Evolutionary conservation across 1,140 invertebrate species (phyloP), one percentile per base, ranked within the genome.

Genomic region (Spodoptera litura): DNA sequence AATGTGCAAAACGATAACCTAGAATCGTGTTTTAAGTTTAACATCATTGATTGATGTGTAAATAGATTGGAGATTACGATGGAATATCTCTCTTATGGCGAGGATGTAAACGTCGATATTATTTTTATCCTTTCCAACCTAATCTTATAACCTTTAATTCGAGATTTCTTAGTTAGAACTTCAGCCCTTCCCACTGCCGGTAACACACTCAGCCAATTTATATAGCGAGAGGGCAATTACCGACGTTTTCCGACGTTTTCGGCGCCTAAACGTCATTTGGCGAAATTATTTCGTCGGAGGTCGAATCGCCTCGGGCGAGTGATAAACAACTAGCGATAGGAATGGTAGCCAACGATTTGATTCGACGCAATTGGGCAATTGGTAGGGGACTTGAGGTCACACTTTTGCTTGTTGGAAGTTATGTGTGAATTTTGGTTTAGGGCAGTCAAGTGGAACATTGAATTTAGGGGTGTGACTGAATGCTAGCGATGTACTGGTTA

Each of bases 121-220:
- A 5, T 4, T 44, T 8, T 44, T 44, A 9, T 44, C 6, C 9
- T 44, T 44, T 10, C 4, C 38, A 6, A 8, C 38, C 38, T 44
- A 44, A 44, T 8, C 38, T 44, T 44, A 44, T 8, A 44, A 8
- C 38, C 11, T 52, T 31, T 31, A 74, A 80, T 56, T 78, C 78
- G 77, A 78, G 73, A 78, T 74, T 55, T 70, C 61, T 20, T 82
- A 86, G 86, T 90, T 87, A 51, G 58, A 44, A 25, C 64, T 27
- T 27, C 13, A 73, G 81, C 81, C 83, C 88, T 83, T 85, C 87
- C 88, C 83, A 87, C 85, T 85, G 83, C 83, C 85, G 86, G 85
- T 87, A 87, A 88, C 88, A 89, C 88, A 88, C 85, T 89, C 88
- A 83, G 86, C 87, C 88, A 91, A 90, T 90, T 91, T 91, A 90